Evolutionary conservation across 2,797 vertebrate species (phyloP).

Genomic region (Platyrinchus mystaceus): DNA sequence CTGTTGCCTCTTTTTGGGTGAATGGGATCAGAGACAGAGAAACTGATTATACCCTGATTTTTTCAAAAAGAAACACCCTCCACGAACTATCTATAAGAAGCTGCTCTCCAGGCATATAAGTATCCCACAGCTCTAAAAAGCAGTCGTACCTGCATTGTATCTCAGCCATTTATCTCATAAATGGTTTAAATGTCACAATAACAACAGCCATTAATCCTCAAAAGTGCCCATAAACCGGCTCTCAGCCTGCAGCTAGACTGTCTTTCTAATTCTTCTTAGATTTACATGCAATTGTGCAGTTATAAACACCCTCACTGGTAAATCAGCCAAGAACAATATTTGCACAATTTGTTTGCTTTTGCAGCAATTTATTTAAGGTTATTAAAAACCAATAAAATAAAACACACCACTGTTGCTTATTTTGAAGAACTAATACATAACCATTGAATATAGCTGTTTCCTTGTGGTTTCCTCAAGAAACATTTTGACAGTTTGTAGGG

Average conservation of each 20-base stretch:
- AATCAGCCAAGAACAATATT: not conserved
- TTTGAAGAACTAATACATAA: not conserved
- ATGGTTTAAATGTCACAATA: not conserved
- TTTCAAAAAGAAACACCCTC: not conserved
- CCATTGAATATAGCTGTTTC: not conserved
- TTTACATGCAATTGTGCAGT: not conserved
- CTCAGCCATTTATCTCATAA: slow-evolving; percentile 14
- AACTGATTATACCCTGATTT: not conserved
- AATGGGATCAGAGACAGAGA: not conserved
- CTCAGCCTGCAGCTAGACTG: not conserved
- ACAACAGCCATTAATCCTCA: not conserved
- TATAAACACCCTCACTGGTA: not conserved
- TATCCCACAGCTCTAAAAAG: not conserved
- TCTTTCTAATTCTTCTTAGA: not conserved
- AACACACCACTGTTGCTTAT: not conserved
- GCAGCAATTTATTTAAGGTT: not conserved
- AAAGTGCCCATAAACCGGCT: not conserved
- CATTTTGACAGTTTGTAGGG: not conserved
- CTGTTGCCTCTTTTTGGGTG: not conserved
- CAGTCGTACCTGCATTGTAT: not conserved
- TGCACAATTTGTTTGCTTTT: not conserved
- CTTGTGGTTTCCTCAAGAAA: not conserved
- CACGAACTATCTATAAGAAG: not conserved
- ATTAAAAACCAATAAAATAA: not conserved
- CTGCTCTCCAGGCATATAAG: not conserved